Conservation (phyloP, 2,888 invertebrate genomes). For the Callimorpha dominula region DNA sequence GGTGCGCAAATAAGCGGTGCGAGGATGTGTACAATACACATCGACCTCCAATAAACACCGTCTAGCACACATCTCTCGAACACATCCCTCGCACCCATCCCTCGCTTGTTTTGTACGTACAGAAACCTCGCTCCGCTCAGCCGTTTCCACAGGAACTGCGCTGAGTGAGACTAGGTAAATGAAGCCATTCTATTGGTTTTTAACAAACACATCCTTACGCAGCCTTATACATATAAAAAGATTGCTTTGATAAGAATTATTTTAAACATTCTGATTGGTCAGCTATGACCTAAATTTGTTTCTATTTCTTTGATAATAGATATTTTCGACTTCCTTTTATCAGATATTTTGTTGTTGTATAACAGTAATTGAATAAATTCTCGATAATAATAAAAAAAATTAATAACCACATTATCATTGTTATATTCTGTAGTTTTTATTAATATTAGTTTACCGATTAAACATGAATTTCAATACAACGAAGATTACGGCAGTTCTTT, state of each 20-base stretch:
- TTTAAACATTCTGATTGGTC: conserved; percentile 1
- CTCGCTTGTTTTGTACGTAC: too few species aligned
- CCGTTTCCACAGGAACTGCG: too few species aligned
- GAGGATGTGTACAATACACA: too few species aligned
- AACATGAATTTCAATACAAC: background rate
- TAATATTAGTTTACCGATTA: background rate
- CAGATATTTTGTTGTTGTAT: conserved; percentile 16
- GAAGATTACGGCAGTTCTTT: background rate
- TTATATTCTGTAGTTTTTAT: background rate
- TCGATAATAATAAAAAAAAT: background rate
- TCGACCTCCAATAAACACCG: too few species aligned
- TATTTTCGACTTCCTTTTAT: conserved; percentile 16
- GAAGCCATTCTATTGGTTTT: too few species aligned
- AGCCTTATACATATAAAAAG: background rate
- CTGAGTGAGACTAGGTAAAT: too few species aligned
- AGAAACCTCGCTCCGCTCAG: too few species aligned
- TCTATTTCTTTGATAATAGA: conserved; percentile 3
- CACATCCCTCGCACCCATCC: too few species aligned
- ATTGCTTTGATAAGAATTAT: conserved; percentile 11
- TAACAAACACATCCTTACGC: too few species aligned
- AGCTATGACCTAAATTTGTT: conserved; percentile 18
- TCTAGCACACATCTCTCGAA: too few species aligned
- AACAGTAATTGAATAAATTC: conserved; percentile 10
- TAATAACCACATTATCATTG: too few species aligned
- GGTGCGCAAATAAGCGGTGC: too few species aligned